A percentile compares a stretch with the other conserved stretches of the same genome.
These are phyloP conservation scores for Mormyrus proboscirostris DNA, from an alignment of 2,797 vertebrate genomes.

Conservation along the genomic window DNA sequence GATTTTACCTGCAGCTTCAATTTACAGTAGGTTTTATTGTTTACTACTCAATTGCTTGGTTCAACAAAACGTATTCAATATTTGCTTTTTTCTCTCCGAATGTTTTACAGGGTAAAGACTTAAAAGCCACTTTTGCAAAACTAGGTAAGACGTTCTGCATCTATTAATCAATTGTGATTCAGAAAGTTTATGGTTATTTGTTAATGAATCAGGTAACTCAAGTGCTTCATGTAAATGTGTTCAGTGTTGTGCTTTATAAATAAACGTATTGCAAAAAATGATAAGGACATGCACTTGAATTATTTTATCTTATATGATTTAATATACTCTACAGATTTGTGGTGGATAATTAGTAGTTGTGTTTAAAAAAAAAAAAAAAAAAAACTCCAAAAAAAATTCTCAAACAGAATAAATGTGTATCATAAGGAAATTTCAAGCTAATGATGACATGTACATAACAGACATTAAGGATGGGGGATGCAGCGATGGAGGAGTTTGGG, in stretches of 20 bases:
- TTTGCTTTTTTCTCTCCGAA: neutral
- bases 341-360: neutral
- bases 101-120: neutral
- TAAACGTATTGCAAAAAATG: neutral
- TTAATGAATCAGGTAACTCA: neutral
- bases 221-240: neutral
- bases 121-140: neutral
- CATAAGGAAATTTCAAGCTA: neutral
- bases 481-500: constrained; percentile 55
- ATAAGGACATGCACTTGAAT: neutral
- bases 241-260: neutral
- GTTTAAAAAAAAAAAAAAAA: neutral
- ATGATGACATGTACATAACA: neutral
- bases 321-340: neutral
- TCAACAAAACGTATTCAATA: neutral
- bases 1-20: neutral
- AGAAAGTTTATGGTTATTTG: neutral
- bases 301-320: neutral
- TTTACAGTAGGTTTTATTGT: neutral
- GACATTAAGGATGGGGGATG: constrained; percentile 29
- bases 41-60: neutral
- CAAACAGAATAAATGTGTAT: neutral
- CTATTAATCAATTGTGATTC: neutral
- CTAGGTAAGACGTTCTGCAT: neutral
- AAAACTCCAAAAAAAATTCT: too few relatives aligned